Conservation (phyloP, 1,140 invertebrate species). For the Psix sp. region DNA sequence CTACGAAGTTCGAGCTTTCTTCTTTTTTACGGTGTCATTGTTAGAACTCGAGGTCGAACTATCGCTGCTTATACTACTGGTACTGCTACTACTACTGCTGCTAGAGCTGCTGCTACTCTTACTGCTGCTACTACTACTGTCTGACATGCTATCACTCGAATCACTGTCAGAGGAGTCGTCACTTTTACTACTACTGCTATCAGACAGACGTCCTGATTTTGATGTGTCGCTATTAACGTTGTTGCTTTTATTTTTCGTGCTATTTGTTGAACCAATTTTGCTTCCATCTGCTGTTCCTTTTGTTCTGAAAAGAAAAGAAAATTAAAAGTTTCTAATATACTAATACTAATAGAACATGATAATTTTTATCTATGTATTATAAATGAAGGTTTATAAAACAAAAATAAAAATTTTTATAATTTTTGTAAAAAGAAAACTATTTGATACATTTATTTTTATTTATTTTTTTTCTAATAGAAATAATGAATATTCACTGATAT, state of each 20-base stretch:
- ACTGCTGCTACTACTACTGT: constrained; percentile 42
- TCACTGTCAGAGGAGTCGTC: constrained; percentile 42
- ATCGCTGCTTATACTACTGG: constrained; percentile 47
- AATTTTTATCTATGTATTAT: too few species aligned
- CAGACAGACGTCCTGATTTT: constrained; percentile 50
- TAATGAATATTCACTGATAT: too few species aligned
- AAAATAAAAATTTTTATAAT: too few species aligned
- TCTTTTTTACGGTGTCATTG: constrained; percentile 36
- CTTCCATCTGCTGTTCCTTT: too few species aligned
- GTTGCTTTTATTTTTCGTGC: constrained; percentile 42
- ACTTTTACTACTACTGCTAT: constrained; percentile 60
- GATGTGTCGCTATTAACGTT: constrained; percentile 51
- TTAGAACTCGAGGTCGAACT: constrained; percentile 36
- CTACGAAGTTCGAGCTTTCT: constrained; percentile 21
- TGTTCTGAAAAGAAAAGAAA: too few species aligned
- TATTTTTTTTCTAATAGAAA: too few species aligned
- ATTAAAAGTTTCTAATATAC: too few species aligned
- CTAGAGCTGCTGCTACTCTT: constrained; percentile 56
- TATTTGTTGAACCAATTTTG: constrained; percentile 1
- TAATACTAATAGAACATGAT: too few species aligned
- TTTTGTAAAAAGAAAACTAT: too few species aligned
- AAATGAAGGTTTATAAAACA: too few species aligned
- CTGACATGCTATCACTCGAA: constrained; percentile 38
- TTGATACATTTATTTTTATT: too few species aligned
- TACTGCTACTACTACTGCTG: constrained; percentile 47